Evolutionary conservation across 1,140 invertebrate genomes (phyloP), one percentile per base, ranked within the genome.

Genomic region (Leptoteleia sp.): DNA sequence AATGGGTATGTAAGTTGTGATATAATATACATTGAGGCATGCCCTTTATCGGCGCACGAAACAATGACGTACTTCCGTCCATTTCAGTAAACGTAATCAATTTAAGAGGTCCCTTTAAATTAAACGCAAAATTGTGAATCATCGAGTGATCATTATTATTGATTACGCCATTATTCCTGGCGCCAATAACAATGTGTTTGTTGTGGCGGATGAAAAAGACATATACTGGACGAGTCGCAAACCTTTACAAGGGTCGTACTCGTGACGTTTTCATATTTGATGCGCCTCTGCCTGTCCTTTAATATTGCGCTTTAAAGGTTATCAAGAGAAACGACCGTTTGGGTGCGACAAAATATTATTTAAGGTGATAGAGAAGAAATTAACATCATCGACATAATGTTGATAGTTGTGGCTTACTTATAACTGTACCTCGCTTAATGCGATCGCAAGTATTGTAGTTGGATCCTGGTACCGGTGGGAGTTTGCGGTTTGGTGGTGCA

Each of bases 361-460:
- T 61, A 82, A 45, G 82, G 70, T 17, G 38, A 47, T 61, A 54
- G 25, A 75, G 48, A 42, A 40, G 54, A 77, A 84, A 71, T 72
- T 61, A 84, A 82, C 78, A 72, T 85, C 64, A 80, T 85, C 82
- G 76, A 84, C 59, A 83, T 82, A 86, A 80, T 84, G 82, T 88
- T 84, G 81, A 80, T 76, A 85, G 77, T 85, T 85, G 75, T 85
- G 87, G 92, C 94, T 95, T 93, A 95, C 94, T 95, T 92, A 95
- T 94, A 77, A 94, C 93, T 90, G 93, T 95, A 93, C 95, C 95
- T 92, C 95, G 92, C 92, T 97, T 97, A 90, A 97, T 96, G 81
- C 95, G 92, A 91, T 97, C 96, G 89, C 96, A 97, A 17, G 96
- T 97, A 87, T 96, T 97, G 89, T 97, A 97, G 88, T 96, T 96